Base-by-base conservation (phyloP, 2,888 invertebrate genomes). In the Euphydryas editha region DNA sequence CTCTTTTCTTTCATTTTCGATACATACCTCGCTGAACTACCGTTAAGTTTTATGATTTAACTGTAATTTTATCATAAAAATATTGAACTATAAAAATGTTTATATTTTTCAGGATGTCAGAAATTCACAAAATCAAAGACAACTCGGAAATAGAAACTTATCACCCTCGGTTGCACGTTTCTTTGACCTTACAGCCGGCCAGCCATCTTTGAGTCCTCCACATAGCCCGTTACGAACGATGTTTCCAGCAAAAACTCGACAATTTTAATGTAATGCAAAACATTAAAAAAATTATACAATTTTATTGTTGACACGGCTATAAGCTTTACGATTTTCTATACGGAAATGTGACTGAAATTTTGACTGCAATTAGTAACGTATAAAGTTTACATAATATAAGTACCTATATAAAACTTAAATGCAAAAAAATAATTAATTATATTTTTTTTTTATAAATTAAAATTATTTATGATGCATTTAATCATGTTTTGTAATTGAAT, bases 131-230 rank as follows among this genome's bases (percentile, higher is more conserved):
- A 76, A 78, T 37, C 74, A n/a, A n/a, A n/a, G 81, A 11, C 78
- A 77, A 20, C 76, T 78, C 10, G 62, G 72, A 2, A 76, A 80
- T 17, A 80, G 87, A 71, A 87, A 86, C 70, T 76, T 92, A 54
- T 92, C 92, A 6, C 92, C 92, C 11, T 91, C 92, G 1, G 92
- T 92, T 7, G 91, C 90, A 13, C 81, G 83, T 70, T 92, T 92
- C 75, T 92, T 92, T 68, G 75, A 88, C 70, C 86, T 90, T 76
- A 87, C 90, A 42, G 82, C 86, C 24, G 78, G 75, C 54, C 90
- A 88, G 69, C 65, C 85, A 0, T 78, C 82, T 3, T 72, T 90
- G 62, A 81, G 83, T n/a, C 83, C 89, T n/a, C 82, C 89, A 44
- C 78, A 78, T 37, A 74, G 71, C 20, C 72, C 72, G 7, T 49